Evolutionary conservation across 1,140 invertebrate genomes (phyloP), one percentile per base, ranked within the genome.

Genomic region (Drosophila funebris): DNA sequence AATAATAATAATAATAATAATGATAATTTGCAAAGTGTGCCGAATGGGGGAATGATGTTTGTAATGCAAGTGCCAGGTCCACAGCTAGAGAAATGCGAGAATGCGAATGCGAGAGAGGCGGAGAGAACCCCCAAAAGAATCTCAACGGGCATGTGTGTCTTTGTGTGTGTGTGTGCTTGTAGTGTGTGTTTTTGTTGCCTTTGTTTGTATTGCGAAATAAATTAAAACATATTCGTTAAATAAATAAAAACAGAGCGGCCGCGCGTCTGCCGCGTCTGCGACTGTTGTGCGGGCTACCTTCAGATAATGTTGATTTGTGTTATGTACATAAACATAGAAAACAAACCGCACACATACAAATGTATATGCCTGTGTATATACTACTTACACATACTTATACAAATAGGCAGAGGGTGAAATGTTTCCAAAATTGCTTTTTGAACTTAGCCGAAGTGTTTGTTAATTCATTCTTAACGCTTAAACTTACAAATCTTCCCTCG

Each of bases 181-280:
- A 44, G 50, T 61, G 37, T 52, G 29, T 69, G 29, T 33, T 33
- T 52, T 22, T 29, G 41, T 27, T 70, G 67, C 29, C n/a, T 57
- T 13, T 75, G 60, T 58, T 64, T 77, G 64, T 69, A 57, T 87
- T 72, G 67, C 50, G 67, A 87, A 81, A 87, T 87, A 76, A 78
- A 87, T 78, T 76, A 73, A 85, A 88, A 76, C 74, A 85, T 72
- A 87, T 81, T 84, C 53, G 82, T 71, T 74, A 85, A 85, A 85
- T 85, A 85, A 85, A 85, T 85, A 85, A 74, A 74, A 81, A 63
- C 58, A 74, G 44, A 53, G 29, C 43, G 48, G 39, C 41, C 50
- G 22, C 43, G 22, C 27, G 50, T 48, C 11, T n/a, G n/a, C n/a
- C n/a, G 43, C 46, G 24, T 6, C 43, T 46, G 56, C 41, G 29